These are phyloP conservation scores for Gobiocypris rarus DNA, from an alignment of 2,113 vertebrate genomes.

Conservation along the genomic window DNA sequence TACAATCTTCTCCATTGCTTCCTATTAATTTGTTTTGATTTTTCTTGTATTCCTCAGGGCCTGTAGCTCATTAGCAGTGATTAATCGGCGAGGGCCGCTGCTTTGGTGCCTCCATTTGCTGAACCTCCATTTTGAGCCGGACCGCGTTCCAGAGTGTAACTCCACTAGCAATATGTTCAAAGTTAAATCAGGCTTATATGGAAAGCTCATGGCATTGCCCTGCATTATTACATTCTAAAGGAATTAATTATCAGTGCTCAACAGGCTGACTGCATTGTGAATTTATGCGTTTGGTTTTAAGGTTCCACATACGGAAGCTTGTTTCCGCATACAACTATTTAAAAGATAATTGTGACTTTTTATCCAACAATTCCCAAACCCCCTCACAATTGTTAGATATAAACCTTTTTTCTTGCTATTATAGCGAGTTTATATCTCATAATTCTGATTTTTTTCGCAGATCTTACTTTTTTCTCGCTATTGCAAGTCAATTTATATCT, in stretches of 20 bases:
- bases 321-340: too few species aligned
- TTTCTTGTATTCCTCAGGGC: slow-evolving; percentile 66
- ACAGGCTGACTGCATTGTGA: background rate
- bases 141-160: slow-evolving; percentile 9
- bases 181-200: slow-evolving; percentile 6
- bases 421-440: too few species aligned
- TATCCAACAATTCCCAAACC: too few species aligned
- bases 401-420: too few species aligned
- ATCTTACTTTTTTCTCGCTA: too few species aligned
- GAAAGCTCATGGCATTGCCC: background rate
- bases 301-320: too few species aligned
- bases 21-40: slow-evolving; percentile 75
- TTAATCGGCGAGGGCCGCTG: slow-evolving; percentile 66
- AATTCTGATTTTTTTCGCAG: too few species aligned
- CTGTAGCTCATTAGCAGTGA: slow-evolving; percentile 73
- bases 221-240: background rate
- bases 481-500: too few species aligned
- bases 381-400: too few species aligned
- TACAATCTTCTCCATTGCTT: slow-evolving; percentile 59
- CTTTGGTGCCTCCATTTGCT: slow-evolving; percentile 53
- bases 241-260: background rate
- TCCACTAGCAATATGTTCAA: slow-evolving; percentile 15
- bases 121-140: slow-evolving; percentile 34
- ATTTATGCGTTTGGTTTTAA: too few species aligned
- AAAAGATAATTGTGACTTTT: too few species aligned